Percentiles rank a stretch among this genome's conserved stretches.
Conservation (phyloP, 2,113 vertebrate species). For the Elanus axillaris region DNA sequence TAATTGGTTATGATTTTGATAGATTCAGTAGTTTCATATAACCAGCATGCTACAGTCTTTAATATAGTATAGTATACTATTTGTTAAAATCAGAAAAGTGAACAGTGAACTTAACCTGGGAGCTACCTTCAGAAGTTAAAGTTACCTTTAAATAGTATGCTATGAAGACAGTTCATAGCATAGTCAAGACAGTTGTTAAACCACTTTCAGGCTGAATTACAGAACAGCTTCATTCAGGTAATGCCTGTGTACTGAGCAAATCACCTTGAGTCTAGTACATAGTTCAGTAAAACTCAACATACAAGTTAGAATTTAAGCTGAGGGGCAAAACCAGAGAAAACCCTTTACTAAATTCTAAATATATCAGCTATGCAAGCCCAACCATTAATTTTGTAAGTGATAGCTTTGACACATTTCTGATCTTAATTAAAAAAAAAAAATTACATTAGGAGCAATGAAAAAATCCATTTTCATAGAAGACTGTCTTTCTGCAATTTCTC, state of each 20-base stretch:
- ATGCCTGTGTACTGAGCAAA: not conserved
- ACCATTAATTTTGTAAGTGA: not conserved
- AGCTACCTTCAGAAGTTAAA: not conserved
- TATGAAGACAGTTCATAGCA: not conserved
- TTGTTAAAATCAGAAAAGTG: not conserved
- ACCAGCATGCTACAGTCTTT: not conserved
- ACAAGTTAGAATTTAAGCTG: not conserved
- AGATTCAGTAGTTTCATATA: not conserved
- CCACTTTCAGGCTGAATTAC: not conserved
- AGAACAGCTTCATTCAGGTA: not conserved
- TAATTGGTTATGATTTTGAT: constrained; percentile 6
- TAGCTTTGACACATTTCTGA: not conserved
- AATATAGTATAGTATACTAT: not conserved
- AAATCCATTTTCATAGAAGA: not conserved
- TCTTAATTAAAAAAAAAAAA: not conserved
- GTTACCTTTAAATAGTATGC: not conserved
- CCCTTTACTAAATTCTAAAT: not conserved
- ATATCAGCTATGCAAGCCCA: not conserved
- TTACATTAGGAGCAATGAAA: not conserved
- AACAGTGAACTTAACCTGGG: not conserved
- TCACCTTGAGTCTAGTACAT: not conserved
- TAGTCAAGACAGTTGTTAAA: not conserved
- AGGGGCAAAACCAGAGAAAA: not conserved
- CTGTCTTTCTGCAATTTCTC: not conserved
- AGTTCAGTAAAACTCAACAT: not conserved